Percentiles rank a stretch among this genome's conserved stretches.
Conservation (phyloP, 2,113 vertebrate species). For the Eleginops maclovinus region DNA sequence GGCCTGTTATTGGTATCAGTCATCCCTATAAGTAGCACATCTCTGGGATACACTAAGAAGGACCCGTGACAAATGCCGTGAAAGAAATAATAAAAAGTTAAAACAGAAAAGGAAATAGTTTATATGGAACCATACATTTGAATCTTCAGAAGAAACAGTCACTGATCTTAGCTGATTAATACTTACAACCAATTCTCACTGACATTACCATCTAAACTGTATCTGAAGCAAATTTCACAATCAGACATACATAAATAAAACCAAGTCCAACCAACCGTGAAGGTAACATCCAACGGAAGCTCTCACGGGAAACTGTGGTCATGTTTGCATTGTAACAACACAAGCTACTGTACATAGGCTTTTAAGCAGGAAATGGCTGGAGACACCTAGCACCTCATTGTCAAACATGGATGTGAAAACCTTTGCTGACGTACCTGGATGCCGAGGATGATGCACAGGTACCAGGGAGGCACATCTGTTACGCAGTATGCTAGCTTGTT, state of each 20-base stretch:
- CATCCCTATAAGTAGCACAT: neutral
- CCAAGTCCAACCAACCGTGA: slow-evolving; percentile 11
- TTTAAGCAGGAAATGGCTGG: neutral
- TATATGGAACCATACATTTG: neutral
- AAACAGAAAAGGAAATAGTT: neutral
- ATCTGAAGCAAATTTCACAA: slow-evolving; percentile 14
- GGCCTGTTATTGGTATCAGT: too few relatives aligned
- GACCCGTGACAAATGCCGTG: neutral
- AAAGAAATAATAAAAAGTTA: neutral
- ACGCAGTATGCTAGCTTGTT: slow-evolving; percentile 86
- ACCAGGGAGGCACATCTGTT: slow-evolving; percentile 92
- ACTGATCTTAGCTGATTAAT: neutral
- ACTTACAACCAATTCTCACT: neutral
- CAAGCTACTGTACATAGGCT: neutral
- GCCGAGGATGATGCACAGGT: slow-evolving; percentile 93
- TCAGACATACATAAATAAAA: neutral
- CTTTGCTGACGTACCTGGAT: slow-evolving; percentile 85
- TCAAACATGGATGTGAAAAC: neutral
- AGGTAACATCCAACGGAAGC: slow-evolving; percentile 3
- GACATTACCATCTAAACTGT: slow-evolving; percentile 1
- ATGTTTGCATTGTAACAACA: slow-evolving; percentile 28
- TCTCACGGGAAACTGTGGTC: slow-evolving; percentile 32
- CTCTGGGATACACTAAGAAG: neutral
- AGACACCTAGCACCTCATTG: neutral
- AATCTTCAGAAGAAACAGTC: neutral